Conservation (phyloP, 2,113 vertebrate genomes). For the Catharus fuscescens region DNA sequence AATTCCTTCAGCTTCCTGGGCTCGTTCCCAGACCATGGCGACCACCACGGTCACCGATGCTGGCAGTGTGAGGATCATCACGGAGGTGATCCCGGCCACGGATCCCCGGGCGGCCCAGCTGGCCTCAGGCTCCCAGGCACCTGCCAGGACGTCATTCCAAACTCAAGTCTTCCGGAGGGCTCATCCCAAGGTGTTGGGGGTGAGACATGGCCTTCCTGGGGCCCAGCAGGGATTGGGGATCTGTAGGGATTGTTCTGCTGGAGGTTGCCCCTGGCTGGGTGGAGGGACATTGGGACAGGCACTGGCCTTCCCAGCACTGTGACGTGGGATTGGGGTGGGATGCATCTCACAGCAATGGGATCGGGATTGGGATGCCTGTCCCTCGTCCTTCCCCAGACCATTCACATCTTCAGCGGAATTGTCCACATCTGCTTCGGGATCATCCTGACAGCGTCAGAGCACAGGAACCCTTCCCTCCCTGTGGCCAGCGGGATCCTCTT, state of each 20-base stretch:
- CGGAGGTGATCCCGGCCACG: neutral
- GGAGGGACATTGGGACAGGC: accelerated
- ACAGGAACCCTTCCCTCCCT: neutral
- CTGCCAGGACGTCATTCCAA: neutral
- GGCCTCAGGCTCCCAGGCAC: accelerated
- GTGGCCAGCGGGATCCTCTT: constrained; percentile 51
- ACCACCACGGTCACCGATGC: neutral
- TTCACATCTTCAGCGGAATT: constrained; percentile 43
- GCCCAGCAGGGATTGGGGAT: neutral
- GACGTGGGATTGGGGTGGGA: neutral
- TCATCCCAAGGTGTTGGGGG: constrained; percentile 56
- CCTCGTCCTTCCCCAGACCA: neutral
- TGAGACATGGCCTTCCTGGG: accelerated
- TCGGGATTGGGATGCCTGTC: accelerated
- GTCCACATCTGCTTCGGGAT: constrained; percentile 29
- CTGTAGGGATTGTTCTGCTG: neutral
- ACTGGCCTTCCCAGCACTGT: accelerated
- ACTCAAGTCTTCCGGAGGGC: neutral
- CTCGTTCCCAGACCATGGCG: neutral
- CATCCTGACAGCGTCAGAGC: neutral
- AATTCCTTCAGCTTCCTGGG: neutral
- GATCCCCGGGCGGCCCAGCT: neutral
- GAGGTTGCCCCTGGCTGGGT: neutral
- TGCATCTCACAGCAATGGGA: accelerated
- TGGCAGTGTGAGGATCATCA: constrained; percentile 24